Evolutionary conservation across 2,113 vertebrate genomes (phyloP), one percentile per base, ranked within the genome.

Genomic region (Pterocles orientalis): DNA sequence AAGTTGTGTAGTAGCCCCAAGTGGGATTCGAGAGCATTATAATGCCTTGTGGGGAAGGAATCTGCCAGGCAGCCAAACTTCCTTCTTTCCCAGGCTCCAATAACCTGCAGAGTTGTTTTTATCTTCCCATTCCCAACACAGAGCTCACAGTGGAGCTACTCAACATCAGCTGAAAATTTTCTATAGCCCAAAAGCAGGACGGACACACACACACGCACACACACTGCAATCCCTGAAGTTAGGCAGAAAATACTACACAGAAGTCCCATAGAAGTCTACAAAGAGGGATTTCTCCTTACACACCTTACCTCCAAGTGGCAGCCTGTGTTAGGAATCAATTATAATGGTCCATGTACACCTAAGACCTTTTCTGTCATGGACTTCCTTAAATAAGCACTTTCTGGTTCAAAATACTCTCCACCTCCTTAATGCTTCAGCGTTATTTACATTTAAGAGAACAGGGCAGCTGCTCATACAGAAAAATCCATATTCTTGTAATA

Each of bases 401-500:
- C 31, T 77, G 64, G 33, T 45, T 51, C 33, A 77, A 88, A 82
- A 64, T 33, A 25, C 70, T 41, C 36, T 70, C 69, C 10, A 47
- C 20, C 18, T 75, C 39, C 48, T 16, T 39, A 47, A 54, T 34
- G 24, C 47, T 61, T 61, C n/a, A 41, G 39, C 15, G 47, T 39
- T 48, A 73, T 12, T 80, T 20, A 60, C 39, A 33, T 61, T 68
- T 48, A 60, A 54, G 4, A 53, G 6, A 66, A 47, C 61, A 53
- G 45, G 82, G n/a, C 15, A 54, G 39, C 69, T 75, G 26, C 6
- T 31, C 23, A 18, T 20, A 86, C 6, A 57, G 12, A 60, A 75
- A 80, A 43, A 50, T 3, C 43, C 8, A 15, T 14, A 12, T 3
- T 65, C 39, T 78, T 51, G 0, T 0, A 56, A 6, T 5, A 39